Conservation (phyloP, 2,797 vertebrate genomes). For the Huso huso region DNA sequence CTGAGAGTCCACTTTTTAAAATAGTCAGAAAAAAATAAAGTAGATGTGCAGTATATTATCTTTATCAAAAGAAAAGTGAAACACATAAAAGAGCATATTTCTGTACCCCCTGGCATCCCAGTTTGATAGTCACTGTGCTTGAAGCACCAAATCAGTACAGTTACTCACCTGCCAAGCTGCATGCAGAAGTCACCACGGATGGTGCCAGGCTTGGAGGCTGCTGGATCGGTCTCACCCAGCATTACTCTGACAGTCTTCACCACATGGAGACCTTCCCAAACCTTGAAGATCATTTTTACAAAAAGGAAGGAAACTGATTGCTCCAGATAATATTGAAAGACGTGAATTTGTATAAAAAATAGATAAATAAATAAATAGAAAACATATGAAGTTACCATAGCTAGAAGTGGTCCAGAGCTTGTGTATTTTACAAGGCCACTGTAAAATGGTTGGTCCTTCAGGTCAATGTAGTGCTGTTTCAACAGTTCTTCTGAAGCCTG, state of each 20-base stretch:
- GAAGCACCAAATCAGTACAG: no score
- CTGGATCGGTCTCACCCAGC: conserved; percentile 88
- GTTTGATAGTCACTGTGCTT: no score
- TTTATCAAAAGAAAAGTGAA: no score
- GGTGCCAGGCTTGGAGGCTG: conserved; percentile 83
- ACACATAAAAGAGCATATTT: no score
- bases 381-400: conserved; percentile 71
- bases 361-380: not conserved
- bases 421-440: conserved; percentile 73
- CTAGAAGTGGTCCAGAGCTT: conserved; percentile 80
- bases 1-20: no score
- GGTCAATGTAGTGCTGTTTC: conserved; percentile 75
- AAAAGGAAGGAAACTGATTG: conserved; percentile 4
- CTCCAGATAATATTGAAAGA: not conserved
- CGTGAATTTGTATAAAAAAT: no score
- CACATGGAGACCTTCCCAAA: conserved; percentile 82
- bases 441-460: conserved; percentile 80
- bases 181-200: conserved; percentile 90
- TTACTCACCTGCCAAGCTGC: conserved; percentile 72
- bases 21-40: no score
- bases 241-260: conserved; percentile 84
- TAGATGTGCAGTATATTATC: no score
- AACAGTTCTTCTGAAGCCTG: conserved; percentile 78
- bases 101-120: no score
- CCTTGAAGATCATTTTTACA: conserved; percentile 45